Conservation (phyloP, 2,113 vertebrate genomes). For the Cyanoramphus novaezelandiae region DNA sequence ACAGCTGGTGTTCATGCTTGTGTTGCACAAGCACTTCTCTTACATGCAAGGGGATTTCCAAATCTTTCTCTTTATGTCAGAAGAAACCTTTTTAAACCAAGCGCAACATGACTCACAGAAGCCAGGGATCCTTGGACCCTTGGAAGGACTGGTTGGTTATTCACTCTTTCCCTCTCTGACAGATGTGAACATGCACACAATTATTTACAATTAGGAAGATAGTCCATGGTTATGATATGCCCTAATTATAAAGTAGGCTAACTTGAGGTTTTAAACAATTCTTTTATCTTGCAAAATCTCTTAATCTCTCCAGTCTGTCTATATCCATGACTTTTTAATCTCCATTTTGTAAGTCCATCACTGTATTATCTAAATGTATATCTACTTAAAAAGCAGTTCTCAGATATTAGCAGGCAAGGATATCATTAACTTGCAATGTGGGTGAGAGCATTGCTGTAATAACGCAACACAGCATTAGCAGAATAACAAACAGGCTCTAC, state of each 20-base stretch:
- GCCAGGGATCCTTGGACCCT: neutral
- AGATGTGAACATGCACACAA: neutral
- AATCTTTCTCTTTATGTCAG: neutral
- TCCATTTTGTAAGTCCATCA: neutral
- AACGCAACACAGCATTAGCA: neutral
- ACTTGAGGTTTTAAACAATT: constrained; percentile 17
- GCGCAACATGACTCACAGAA: neutral
- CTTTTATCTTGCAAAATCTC: constrained; percentile 5
- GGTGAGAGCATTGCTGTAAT: constrained; percentile 6
- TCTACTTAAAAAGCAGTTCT: constrained; percentile 24
- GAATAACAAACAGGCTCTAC: neutral
- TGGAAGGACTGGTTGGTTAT: neutral
- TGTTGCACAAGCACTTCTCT: neutral
- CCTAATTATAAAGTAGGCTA: constrained; percentile 3
- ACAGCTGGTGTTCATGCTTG: neutral
- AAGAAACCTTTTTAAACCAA: neutral
- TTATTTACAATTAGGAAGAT: neutral
- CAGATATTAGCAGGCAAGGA: neutral
- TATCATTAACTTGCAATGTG: neutral
- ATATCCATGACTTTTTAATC: neutral
- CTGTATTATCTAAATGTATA: neutral
- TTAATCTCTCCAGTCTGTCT: neutral
- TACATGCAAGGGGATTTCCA: neutral
- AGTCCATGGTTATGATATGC: neutral
- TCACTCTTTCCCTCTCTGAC: neutral